phyloP scores from a whole-genome alignment of 2,797 vertebrate genomes.

The Allobates femoralis region DNA sequence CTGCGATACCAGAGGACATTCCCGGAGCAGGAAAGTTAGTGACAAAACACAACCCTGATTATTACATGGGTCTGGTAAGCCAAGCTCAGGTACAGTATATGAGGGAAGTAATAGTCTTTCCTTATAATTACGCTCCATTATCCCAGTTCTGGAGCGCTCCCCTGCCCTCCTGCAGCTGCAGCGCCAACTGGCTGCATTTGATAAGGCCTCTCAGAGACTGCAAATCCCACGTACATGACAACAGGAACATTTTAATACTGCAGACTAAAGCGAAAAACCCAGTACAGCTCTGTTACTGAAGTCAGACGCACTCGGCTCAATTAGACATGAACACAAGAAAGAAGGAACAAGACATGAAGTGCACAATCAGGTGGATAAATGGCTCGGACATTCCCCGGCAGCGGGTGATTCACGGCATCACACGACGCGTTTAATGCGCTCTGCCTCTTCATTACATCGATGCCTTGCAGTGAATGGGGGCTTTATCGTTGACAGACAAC shows the following conservation, averaged over 20 bases:
- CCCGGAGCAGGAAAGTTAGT: background rate
- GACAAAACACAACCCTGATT: background rate
- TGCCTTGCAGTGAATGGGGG: conserved; percentile 64
- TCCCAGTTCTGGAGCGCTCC: conserved; percentile 79
- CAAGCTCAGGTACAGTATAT: conserved; percentile 75
- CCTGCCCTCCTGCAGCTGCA: conserved; percentile 75
- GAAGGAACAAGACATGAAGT: conserved; percentile 60
- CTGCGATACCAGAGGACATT: background rate
- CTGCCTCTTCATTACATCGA: conserved; percentile 63
- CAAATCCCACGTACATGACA: conserved; percentile 69
- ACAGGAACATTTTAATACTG: conserved; percentile 66
- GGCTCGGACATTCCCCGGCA: conserved; percentile 52
- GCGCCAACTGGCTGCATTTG: conserved; percentile 79
- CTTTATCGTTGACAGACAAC: conserved; percentile 49
- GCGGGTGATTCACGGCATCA: conserved; percentile 65
- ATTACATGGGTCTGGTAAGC: conserved; percentile 68
- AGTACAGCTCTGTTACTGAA: conserved; percentile 44
- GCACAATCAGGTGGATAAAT: conserved; percentile 63
- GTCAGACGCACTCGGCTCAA: conserved; percentile 61
- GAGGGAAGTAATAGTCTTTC: conserved; percentile 76
- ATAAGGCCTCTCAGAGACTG: conserved; percentile 76
- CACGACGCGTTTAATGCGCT: conserved; percentile 60
- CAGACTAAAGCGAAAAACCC: conserved; percentile 68
- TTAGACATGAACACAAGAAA: conserved; percentile 59
- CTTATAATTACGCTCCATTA: conserved; percentile 85